Percentiles rank a stretch among this genome's conserved stretches.
These are phyloP conservation scores for Carassius gibelio DNA, from an alignment of 2,113 vertebrate species.

Conservation along the genomic window DNA sequence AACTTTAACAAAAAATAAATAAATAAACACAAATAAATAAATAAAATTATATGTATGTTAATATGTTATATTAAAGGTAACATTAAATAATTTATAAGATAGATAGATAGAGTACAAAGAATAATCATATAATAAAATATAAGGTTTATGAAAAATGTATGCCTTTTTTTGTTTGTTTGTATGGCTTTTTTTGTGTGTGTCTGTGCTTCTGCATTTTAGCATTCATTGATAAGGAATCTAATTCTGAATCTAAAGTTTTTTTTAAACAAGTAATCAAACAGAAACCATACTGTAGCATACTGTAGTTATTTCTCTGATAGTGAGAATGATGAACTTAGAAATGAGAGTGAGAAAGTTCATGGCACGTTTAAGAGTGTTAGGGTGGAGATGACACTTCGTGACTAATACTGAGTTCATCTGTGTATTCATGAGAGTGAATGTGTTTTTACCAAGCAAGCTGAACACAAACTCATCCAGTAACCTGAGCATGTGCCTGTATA, in stretches of 20 bases:
- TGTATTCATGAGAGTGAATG: conserved; percentile 12
- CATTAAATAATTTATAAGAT: too few relatives aligned
- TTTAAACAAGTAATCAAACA: neutral
- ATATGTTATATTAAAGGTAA: too few relatives aligned
- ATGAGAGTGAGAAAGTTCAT: conserved; percentile 8
- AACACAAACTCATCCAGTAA: conserved; percentile 25
- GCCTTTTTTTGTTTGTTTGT: neutral
- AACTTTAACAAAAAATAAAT: neutral
- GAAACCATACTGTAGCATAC: neutral
- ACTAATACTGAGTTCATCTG: conserved; percentile 29
- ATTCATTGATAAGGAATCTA: neutral
- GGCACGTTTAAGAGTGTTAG: conserved; percentile 7
- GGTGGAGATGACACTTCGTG: conserved; percentile 33
- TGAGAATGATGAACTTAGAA: conserved; percentile 7
- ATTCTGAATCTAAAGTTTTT: neutral
- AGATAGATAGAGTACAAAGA: neutral
- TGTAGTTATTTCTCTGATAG: neutral
- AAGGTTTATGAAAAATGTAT: neutral
- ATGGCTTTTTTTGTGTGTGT: neutral
- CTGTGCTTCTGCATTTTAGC: neutral
- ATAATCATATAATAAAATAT: neutral
- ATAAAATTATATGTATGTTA: neutral
- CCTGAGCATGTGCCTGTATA: neutral
- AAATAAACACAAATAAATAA: neutral
- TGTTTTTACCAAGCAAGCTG: conserved; percentile 12